Base-by-base conservation (phyloP, 1,140 invertebrate species). In the Hypothenemus hampei region DNA sequence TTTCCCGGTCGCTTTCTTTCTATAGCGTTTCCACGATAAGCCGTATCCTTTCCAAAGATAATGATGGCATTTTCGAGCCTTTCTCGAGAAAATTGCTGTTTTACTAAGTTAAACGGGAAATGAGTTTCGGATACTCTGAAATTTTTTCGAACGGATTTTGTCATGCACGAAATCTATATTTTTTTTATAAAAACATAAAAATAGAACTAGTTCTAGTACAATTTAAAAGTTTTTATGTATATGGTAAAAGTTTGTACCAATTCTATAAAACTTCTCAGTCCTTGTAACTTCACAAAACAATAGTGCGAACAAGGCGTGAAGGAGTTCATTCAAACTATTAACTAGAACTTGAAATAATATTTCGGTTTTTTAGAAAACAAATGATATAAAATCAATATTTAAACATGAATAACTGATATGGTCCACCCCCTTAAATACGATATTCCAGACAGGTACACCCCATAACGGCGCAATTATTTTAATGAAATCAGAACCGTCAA, bases 401-500 rank as follows among this genome's bases (percentile, higher is more conserved):
- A n/a, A n/a, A n/a, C n/a, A n/a, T n/a, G n/a, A n/a, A n/a, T n/a
- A n/a, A n/a, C n/a, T n/a, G n/a, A n/a, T n/a, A n/a, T n/a, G n/a
- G n/a, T n/a, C n/a, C n/a, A n/a, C n/a, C n/a, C n/a, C n/a, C n/a
- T 31, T 2, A 31, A 31, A 11, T 31, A 18, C 36, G 18, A 39
- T 18, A 26, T 26, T 22, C 4, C 22, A 26, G 15, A 5, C 43
- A 45, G 43, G 43, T 45, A 45, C 16, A 6, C 43, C 43, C 13
- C 18, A 29, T 24, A 26, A 29, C 22, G 43, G 19, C 21, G 43
- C 43, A 45, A 45, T 45, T 45, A 45, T 45, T 45, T 45, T 45
- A 45, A 45, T 45, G 43, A 45, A 45, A 45, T 45, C 43, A 13
- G 43, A 45, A 45, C 43, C 21, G 43, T 45, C 43, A 45, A 45